These are phyloP conservation scores for Gonatopus flavifemur DNA, from an alignment of 1,140 invertebrate species.

Conservation along the genomic window DNA sequence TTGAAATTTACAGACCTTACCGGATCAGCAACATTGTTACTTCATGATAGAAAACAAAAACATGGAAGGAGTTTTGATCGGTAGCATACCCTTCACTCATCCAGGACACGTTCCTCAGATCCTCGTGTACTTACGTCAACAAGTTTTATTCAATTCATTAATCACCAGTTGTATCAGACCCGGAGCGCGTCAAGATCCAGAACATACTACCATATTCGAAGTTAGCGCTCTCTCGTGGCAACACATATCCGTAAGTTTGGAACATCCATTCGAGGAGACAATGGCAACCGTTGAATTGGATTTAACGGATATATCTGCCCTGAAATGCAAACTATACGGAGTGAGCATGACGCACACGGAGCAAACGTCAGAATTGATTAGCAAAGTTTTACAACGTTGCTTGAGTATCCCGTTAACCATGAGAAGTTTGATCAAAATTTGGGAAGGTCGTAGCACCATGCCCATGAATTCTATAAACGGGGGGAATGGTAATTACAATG, in stretches of 20 bases:
- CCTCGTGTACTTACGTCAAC: constrained; percentile 81
- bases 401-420: constrained; percentile 90
- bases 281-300: constrained; percentile 91
- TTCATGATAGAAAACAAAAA: constrained; percentile 82
- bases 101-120: constrained; percentile 91
- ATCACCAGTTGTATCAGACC: constrained; percentile 84
- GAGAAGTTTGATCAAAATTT: constrained; percentile 59
- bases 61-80: constrained; percentile 79
- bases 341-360: constrained; percentile 61
- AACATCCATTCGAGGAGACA: constrained; percentile 89
- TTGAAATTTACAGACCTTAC: constrained; percentile 69
- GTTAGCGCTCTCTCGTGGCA: constrained; percentile 86
- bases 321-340: constrained; percentile 67
- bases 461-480: constrained; percentile 42
- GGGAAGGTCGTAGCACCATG: constrained; percentile 55
- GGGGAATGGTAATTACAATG: constrained; percentile 53
- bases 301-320: constrained; percentile 75
- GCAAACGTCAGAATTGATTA: constrained; percentile 74
- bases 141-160: constrained; percentile 88
- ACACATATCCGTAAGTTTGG: constrained; percentile 86
- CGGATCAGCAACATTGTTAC: constrained; percentile 92
- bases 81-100: constrained; percentile 88
- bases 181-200: constrained; percentile 66
- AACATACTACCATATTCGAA: constrained; percentile 86
- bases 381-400: constrained; percentile 84